These are phyloP conservation scores for Platichthys stellatus DNA, from an alignment of 2,113 vertebrate genomes.

Conservation along the genomic window DNA sequence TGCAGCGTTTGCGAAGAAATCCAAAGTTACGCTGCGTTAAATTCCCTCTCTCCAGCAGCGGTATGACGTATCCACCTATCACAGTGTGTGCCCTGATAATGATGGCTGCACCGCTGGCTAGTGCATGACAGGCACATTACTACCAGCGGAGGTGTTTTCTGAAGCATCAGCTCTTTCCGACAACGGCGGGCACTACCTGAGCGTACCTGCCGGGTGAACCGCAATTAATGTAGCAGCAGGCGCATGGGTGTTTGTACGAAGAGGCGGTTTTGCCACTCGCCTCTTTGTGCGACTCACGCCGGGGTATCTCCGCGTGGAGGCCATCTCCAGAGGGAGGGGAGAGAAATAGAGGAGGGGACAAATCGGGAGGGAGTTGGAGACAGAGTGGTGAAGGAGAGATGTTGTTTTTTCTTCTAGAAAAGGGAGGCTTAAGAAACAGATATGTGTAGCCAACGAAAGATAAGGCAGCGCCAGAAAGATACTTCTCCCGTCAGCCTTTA, in stretches of 20 bases:
- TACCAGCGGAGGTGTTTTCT: slow-evolving; percentile 40
- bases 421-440: slow-evolving; percentile 20
- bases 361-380: slow-evolving; percentile 32
- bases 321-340: not conserved
- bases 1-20: slow-evolving; percentile 20
- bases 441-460: slow-evolving; percentile 26
- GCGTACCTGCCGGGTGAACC: slow-evolving; percentile 43
- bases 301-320: not conserved
- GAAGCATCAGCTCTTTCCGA: slow-evolving; percentile 59
- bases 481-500: slow-evolving; percentile 17
- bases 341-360: slow-evolving; percentile 23
- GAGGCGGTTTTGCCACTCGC: slow-evolving; percentile 40
- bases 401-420: not conserved
- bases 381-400: slow-evolving; percentile 23
- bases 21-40: not conserved
- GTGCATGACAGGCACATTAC: slow-evolving; percentile 40
- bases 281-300: slow-evolving; percentile 33
- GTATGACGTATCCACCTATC: not conserved
- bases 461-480: slow-evolving; percentile 30
- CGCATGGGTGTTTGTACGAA: slow-evolving; percentile 5
- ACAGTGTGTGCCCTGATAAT: slow-evolving; percentile 28
- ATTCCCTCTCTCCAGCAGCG: not conserved
- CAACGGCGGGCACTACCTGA: slow-evolving; percentile 36
- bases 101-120: slow-evolving; percentile 43
- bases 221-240: slow-evolving; percentile 47